Evolutionary conservation across 1,140 invertebrate genomes (phyloP).

Genomic region (Pachypeltis micranthus): DNA sequence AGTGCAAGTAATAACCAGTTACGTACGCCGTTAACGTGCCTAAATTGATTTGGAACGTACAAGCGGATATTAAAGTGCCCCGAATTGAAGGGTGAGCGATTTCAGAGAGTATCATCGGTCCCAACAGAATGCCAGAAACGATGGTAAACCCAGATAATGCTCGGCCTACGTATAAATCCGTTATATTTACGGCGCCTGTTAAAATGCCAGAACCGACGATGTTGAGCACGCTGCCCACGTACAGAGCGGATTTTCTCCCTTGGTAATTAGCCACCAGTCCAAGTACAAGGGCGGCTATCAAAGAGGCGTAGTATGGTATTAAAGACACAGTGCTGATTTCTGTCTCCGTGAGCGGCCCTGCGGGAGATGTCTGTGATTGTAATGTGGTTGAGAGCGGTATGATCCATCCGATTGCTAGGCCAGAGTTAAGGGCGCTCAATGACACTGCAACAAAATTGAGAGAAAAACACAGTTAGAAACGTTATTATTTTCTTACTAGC

Average conservation of each 20-base stretch:
- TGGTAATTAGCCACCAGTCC: background rate
- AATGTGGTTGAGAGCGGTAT: too few species aligned
- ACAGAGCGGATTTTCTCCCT: background rate
- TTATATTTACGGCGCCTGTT: background rate
- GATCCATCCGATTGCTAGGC: background rate
- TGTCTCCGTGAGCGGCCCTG: background rate
- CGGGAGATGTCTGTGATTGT: too few species aligned
- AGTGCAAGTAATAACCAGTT: background rate
- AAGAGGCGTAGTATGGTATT: background rate
- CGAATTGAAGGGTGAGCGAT: background rate
- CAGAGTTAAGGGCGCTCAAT: background rate
- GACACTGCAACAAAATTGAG: background rate
- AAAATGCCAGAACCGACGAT: background rate
- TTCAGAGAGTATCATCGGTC: background rate
- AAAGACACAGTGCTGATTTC: background rate
- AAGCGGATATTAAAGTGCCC: background rate
- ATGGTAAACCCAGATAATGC: background rate
- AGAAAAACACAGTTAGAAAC: too few species aligned
- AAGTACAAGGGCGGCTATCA: background rate
- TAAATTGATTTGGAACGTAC: background rate
- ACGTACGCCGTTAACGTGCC: background rate
- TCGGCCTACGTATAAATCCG: background rate
- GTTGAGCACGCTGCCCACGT: background rate
- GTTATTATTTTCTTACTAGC: too few species aligned
- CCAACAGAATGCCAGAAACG: background rate